Base-by-base conservation (phyloP, 2,888 invertebrate species). In the Parelbella ahira region DNA sequence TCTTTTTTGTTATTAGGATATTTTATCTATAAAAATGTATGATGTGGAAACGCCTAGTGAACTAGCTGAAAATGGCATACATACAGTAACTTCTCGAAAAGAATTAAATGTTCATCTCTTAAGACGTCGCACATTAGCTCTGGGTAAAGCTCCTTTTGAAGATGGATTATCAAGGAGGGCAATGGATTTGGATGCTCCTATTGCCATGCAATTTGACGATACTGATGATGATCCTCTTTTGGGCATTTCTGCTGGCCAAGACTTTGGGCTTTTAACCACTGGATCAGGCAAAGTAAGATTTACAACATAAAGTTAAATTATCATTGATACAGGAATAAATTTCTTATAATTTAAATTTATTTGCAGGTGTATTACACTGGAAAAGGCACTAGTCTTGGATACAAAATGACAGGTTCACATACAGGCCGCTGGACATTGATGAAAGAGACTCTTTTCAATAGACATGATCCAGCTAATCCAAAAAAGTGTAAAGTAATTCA, bases 181-280 rank as follows among this genome's bases (percentile, higher is more conserved):
- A 1, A 44, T 70, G 3, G 79, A 89, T 43, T 70, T 88, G 9
- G 89, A 90, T 3, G 68, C 83, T 0, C 89, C 89, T 3, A 75
- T 89, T 3, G 89, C 88, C 2, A 87, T 90, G 60, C 90, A 90
- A 44, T 77, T 90, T 0, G 90, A 90, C 50, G 73, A 90, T 8
- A 83, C 82, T 10, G 89, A 92, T 51, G 96, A 97, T 53, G 95
- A 97, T 56, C 97, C 97, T 56, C 89, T 95, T 0, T 82, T 90
- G 5, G 90, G 90, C 30, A 92, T 98, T 37, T 90, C 91, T 25
- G 93, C 94, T 25, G 97, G 97, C 12, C 97, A 97, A 74, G 97
- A 98, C 58, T 98, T 98, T 73, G 94, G 93, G 1, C 78, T 98
- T 24, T 88, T 97, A 2, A 91, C 92, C 57, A 97, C 96, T 3